phyloP scores from a whole-genome alignment of 2,113 vertebrate species.

The Arvicanthis niloticus region DNA sequence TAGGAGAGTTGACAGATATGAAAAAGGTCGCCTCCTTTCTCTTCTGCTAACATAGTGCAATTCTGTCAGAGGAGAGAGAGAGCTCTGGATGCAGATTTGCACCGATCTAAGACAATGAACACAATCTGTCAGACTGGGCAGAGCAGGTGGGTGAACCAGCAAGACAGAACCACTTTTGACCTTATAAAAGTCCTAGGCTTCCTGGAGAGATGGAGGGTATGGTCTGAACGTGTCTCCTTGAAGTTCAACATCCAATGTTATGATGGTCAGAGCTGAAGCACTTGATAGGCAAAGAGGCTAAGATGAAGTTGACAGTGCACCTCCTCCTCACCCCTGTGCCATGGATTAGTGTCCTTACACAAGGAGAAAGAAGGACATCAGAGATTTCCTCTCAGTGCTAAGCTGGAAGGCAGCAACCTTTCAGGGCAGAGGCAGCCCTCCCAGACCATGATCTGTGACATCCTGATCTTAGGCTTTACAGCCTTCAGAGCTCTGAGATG shows the following conservation, averaged over 20 bases:
- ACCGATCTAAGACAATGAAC: not conserved
- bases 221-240: not conserved
- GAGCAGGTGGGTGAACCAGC: not conserved
- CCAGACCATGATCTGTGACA: not conserved
- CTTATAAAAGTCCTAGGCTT: not conserved
- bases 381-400: not conserved
- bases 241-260: too few relatives aligned
- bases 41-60: not conserved
- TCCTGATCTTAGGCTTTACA: not conserved
- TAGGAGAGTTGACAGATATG: not conserved
- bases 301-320: not conserved
- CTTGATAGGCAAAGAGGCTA: not conserved
- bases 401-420: not conserved
- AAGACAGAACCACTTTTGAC: not conserved
- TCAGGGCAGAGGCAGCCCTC: not conserved
- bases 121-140: not conserved
- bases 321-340: not conserved
- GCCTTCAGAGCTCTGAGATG: not conserved
- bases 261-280: not conserved
- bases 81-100: not conserved
- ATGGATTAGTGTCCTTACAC: not conserved
- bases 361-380: not conserved
- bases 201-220: not conserved
- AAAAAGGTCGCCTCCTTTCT: not conserved
- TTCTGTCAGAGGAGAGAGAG: not conserved